phyloP scores from a whole-genome alignment of 2,888 invertebrate species.

The Vandiemenella viatica region DNA sequence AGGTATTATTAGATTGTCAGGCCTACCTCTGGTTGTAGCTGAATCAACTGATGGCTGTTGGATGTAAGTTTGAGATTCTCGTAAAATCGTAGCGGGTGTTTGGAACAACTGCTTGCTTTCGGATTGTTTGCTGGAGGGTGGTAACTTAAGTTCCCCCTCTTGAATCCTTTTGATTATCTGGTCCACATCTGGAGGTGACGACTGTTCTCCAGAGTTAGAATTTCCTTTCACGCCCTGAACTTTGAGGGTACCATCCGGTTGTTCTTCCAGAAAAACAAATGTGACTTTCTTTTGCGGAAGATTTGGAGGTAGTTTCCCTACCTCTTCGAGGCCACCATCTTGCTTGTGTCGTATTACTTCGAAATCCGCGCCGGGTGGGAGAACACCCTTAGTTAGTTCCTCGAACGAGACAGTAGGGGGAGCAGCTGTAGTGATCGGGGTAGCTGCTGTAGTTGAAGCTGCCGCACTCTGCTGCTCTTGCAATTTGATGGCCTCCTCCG shows the following conservation, averaged over 20 bases:
- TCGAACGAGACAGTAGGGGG: constrained; percentile 55
- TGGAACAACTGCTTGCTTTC: too few species aligned
- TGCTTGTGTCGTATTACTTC: constrained; percentile 64
- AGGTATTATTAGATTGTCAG: too few species aligned
- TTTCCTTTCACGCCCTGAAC: constrained; percentile 38
- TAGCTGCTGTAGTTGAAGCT: constrained; percentile 8
- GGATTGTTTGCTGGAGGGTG: constrained; percentile 34
- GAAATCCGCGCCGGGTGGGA: constrained; percentile 65
- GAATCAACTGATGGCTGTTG: too few species aligned
- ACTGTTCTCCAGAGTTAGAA: constrained; percentile 21
- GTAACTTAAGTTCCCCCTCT: constrained; percentile 65
- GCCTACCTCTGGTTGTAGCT: too few species aligned
- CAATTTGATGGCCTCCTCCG: constrained; percentile 3
- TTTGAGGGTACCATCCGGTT: constrained; percentile 69
- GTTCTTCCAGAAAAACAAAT: constrained; percentile 73
- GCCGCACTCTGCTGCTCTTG: background rate
- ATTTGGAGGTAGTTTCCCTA: constrained; percentile 39
- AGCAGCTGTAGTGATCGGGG: constrained; percentile 36
- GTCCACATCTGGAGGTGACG: constrained; percentile 54
- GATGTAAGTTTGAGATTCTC: too few species aligned
- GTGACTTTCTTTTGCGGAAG: constrained; percentile 66
- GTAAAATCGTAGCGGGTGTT: too few species aligned
- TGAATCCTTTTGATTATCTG: constrained; percentile 66
- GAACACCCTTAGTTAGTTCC: constrained; percentile 61
- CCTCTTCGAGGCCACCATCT: constrained; percentile 55